Evolutionary conservation across 2,888 invertebrate genomes (phyloP).

Genomic region (Heteromurus nitidus): DNA sequence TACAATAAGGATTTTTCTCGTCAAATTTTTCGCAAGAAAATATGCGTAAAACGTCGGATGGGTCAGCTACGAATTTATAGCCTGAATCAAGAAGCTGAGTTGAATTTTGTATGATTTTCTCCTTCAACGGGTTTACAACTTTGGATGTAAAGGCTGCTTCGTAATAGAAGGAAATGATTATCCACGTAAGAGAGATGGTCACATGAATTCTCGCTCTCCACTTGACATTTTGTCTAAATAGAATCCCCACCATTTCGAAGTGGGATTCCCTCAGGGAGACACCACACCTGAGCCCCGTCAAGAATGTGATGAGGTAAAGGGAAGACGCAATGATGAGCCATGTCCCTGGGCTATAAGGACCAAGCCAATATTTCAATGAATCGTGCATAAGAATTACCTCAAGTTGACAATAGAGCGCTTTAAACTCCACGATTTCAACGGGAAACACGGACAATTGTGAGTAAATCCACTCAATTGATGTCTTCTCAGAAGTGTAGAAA

Average conservation of each 20-base stretch:
- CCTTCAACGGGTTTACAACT: not conserved
- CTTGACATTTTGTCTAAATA: slow-evolving; percentile 1
- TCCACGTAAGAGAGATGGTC: not conserved
- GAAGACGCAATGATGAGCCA: not conserved
- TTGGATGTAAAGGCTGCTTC: slow-evolving; percentile 1
- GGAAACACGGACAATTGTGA: too few species aligned
- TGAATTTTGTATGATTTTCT: not conserved
- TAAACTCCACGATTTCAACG: too few species aligned
- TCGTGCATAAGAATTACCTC: not conserved
- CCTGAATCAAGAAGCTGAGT: not conserved
- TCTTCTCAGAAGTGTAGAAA: too few species aligned
- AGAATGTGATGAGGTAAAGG: not conserved
- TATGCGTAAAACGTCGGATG: not conserved
- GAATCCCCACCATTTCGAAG: slow-evolving; percentile 15
- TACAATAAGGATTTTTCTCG: not conserved
- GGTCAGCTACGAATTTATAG: not conserved
- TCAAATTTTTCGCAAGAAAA: not conserved
- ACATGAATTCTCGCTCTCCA: not conserved
- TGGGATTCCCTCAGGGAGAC: not conserved
- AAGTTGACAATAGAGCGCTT: not conserved
- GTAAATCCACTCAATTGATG: too few species aligned
- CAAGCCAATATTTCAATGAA: slow-evolving; percentile 14
- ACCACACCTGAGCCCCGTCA: not conserved
- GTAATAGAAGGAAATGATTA: slow-evolving; percentile 14
- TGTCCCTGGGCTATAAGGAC: not conserved